These are phyloP conservation scores for Seriola aureovittata DNA, from an alignment of 2,113 vertebrate species.

Conservation along the genomic window DNA sequence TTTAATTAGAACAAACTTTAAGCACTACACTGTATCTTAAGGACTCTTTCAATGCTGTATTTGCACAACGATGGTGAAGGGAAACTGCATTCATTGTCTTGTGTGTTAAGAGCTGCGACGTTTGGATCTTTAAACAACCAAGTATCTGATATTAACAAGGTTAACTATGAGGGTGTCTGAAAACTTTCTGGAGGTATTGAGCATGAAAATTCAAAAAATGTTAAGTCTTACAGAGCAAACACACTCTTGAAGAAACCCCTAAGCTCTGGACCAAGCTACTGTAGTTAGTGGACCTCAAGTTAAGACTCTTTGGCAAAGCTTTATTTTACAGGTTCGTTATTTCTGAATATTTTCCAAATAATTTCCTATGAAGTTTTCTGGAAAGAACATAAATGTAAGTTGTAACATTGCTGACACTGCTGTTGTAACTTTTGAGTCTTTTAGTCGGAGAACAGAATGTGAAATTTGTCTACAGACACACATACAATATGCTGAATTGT, in stretches of 20 bases:
- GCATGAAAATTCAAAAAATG: neutral
- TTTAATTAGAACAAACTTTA: constrained; percentile 1
- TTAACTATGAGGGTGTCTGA: neutral
- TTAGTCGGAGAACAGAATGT: neutral
- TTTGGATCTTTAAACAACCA: constrained; percentile 1
- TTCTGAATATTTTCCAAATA: neutral
- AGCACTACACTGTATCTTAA: neutral
- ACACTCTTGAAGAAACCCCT: neutral
- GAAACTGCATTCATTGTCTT: neutral
- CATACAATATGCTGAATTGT: neutral
- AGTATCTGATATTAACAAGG: neutral
- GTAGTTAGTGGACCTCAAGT: neutral
- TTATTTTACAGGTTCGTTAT: neutral
- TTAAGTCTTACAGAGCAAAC: neutral
- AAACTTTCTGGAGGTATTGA: neutral
- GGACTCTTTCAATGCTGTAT: constrained; percentile 25
- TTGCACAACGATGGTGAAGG: constrained; percentile 64
- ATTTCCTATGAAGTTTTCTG: neutral
- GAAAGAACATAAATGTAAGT: neutral
- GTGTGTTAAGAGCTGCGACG: neutral
- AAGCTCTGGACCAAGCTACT: neutral
- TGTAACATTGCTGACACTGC: neutral
- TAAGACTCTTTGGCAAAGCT: neutral
- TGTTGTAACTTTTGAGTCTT: too few relatives aligned
- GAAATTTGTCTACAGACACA: too few relatives aligned